phyloP scores from a whole-genome alignment of 2,113 vertebrate species.

The Anoura caudifer region DNA sequence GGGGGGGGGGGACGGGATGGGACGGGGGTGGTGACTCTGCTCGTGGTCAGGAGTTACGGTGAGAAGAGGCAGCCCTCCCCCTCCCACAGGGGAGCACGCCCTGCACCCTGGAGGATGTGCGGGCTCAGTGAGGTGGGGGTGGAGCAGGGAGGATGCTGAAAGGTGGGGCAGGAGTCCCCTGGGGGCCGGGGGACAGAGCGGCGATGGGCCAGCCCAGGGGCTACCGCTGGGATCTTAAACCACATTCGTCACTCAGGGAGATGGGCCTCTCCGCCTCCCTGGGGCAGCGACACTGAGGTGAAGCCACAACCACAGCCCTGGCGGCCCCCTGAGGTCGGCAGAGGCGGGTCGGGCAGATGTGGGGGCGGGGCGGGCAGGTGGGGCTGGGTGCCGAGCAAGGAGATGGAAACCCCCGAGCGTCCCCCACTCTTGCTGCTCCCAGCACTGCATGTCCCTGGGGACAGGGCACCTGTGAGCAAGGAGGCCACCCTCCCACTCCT shows the following conservation, averaged over 20 bases:
- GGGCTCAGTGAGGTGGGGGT: background rate
- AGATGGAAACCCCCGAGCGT: background rate
- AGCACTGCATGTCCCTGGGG: too few relatives aligned
- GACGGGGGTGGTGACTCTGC: too few relatives aligned
- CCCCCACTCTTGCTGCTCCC: too few relatives aligned
- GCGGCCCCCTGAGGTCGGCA: background rate
- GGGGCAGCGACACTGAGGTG: background rate
- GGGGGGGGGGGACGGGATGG: too few relatives aligned
- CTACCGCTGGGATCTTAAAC: background rate
- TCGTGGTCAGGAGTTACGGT: fast-evolving
- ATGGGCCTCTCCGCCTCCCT: background rate
- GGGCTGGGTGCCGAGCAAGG: fast-evolving
- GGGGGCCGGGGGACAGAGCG: too few relatives aligned
- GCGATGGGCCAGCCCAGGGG: too few relatives aligned
- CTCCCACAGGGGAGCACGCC: too few relatives aligned
- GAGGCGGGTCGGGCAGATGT: background rate
- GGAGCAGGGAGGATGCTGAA: fast-evolving
- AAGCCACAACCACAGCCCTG: background rate
- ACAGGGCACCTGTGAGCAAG: too few relatives aligned
- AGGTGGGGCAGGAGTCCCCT: background rate
- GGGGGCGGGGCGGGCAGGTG: fast-evolving
- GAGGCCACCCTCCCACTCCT: too few relatives aligned
- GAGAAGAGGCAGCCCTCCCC: too few relatives aligned
- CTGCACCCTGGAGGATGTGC: fast-evolving
- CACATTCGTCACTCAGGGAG: background rate